Evolutionary conservation across 2,888 invertebrate species (phyloP), one percentile per base, ranked within the genome.

Genomic region (Bombylius discolor): DNA sequence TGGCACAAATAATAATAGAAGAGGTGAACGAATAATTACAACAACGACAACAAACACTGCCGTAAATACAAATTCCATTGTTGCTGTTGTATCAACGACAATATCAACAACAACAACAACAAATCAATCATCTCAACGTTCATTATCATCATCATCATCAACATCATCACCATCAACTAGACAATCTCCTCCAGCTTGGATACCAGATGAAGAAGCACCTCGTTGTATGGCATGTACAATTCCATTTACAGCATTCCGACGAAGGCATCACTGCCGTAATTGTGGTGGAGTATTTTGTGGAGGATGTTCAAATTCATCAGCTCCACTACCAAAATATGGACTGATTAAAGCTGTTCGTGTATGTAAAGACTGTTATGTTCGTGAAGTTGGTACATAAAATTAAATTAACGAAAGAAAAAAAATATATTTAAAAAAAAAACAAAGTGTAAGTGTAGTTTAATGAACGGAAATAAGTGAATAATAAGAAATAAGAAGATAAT

Each of bases 221-320:
- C 81, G 86, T 56, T 99, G 98, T 74, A 95, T 94, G 87, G 84
- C 91, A 45, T 99, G 99, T 73, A 82, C 84, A 58, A 84, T 88
- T 23, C 85, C 85, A 64, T 99, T 99, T 77, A 98, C 95, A 5
- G 90, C 98, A 61, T 90, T 99, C 65, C 83, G 97, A 47, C 82
- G 98, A 23, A 78, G 98, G 11, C 98, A 99, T 72, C 98, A 98
- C 74, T 98, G 98, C 71, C 79, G 98, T 64, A 96, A 96, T 74
- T 99, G 97, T 76, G 97, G 97, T 45, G 73, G 73, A 80, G 93
- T 96, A 47, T 96, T 95, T 74, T 97, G 96, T 75, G 88, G 90
- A 2, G 84, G 90, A 49, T 97, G 96, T 76, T 95, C 95, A 63
- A 87, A 90, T 51, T 91, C 94, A 72, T 89, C 88, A 60, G 89